Base-by-base conservation (phyloP, 2,113 vertebrate species). In the Danio rerio region DNA sequence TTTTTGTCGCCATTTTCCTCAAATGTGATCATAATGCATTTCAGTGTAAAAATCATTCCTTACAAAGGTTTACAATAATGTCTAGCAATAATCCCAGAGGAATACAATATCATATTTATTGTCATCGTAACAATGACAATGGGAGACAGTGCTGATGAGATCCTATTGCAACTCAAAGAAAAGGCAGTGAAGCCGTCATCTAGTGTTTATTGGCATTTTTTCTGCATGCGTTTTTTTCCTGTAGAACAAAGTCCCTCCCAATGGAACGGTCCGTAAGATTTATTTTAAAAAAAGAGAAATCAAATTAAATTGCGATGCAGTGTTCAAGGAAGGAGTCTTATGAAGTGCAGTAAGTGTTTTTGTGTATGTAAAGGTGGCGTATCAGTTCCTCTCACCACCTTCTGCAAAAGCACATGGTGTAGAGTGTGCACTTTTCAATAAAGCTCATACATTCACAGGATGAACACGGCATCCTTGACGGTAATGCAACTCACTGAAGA, bases 41-140 rank as follows among this genome's bases (percentile, higher is more conserved):
- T 92, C 78, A 88, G 92, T 93, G 93, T 94, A 94, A 93, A 94
- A 94, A 93, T 91, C 91, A 92, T 93, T 94, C 94, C 94, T 94
- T 94, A 94, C 94, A 94, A 94, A 94, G 94, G 94, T 93, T 94
- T 94, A 94, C 94, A 92, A 84, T 93, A 91, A 92, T 91, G 83
- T 93, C 88, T 93, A 92, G 90, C 92, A 89, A 92, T 92, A 94
- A 94, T 94, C 93, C 94, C 94, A 94, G 91, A 94, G 94, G 94
- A 94, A 94, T 94, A 94, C 91, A 91, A 89, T 93, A 92, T 91
- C 65, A 88, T 91, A 90, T 92, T 93, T 93, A 94, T 94, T 94
- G 94, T 90, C 94, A 94, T 88, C 84, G 15, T 92, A 86, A 81
- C 89, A 90, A 94, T 94, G 93, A 94, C 94, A 94, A 94, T 94